Base-by-base conservation (phyloP, 2,888 invertebrate species). In the Andrena minutula region DNA sequence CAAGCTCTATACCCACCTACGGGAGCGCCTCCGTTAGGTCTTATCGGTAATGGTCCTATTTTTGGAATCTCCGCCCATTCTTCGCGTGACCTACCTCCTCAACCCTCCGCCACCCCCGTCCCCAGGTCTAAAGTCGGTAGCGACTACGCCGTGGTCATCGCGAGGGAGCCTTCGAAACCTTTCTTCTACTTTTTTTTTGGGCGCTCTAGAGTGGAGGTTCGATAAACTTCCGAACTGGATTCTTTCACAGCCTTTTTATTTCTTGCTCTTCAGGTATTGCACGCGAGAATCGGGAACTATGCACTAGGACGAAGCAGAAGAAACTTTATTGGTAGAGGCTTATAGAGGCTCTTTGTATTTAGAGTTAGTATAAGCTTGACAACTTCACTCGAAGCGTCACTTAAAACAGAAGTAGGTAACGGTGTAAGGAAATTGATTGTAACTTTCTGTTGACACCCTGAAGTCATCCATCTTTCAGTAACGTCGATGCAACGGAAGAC, bases 51-150 rank as follows among this genome's bases (percentile, higher is more conserved):
- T 92, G 91, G 90, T 91, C 92, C 93, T 93, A 93, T 93, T 93
- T 93, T 93, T 92, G 93, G 93, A 93, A 91, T 93, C 93, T 91
- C 92, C 93, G 91, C 93, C 93, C 92, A 93, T 92, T 92, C 90
- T 92, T 93, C 91, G 93, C 93, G 93, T 93, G 93, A 92, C 92
- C 92, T 90, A 92, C 80, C 88, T 82, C 75, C 64, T 76, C 84
- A 71, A 58, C 79, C 75, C 79, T 56, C 74, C 16, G 10, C 12
- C 32, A n/a, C 10, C 69, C 41, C 30, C 12, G 41, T 4, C 10
- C 66, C 53, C 23, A 32, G 32, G n/a, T 66, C 60, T 79, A 30
- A 75, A 75, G 68, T 75, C 68, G 32, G 32, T 5, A 65, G 49
- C 61, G 12, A 76, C 64, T 23, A 23, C 53, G 10, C 28, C 23